These are phyloP conservation scores for Zaprionus inermis DNA, from an alignment of 1,140 invertebrate genomes.

Conservation along the genomic window DNA sequence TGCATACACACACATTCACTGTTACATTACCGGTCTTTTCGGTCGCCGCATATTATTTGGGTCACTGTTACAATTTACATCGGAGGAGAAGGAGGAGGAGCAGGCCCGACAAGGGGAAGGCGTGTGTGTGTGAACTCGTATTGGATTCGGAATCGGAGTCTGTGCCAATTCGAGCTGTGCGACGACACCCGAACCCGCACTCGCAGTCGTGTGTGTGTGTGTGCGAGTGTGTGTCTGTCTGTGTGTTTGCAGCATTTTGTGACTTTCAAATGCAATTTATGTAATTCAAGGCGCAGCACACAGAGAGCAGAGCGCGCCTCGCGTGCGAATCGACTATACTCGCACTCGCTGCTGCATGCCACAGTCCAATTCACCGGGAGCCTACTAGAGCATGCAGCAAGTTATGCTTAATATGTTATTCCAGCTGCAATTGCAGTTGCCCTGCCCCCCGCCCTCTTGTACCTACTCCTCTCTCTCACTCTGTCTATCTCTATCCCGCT, in stretches of 20 bases:
- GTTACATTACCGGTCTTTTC: conserved; percentile 81
- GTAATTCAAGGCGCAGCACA: conserved; percentile 72
- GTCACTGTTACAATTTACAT: conserved; percentile 80
- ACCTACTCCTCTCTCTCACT: background rate
- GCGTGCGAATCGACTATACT: conserved; percentile 69
- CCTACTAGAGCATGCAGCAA: conserved; percentile 71
- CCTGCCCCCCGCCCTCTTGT: background rate
- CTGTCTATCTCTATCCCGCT: background rate
- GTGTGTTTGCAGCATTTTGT: conserved; percentile 23
- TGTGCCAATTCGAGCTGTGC: conserved; percentile 60
- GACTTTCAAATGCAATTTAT: conserved; percentile 80
- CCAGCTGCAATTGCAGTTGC: conserved; percentile 24
- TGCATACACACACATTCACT: conserved; percentile 69
- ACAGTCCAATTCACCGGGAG: conserved; percentile 73
- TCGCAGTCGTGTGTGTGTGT: background rate
- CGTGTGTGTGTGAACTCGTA: no score
- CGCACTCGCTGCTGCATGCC: conserved; percentile 52
- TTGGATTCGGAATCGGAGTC: conserved; percentile 11
- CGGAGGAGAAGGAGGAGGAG: background rate
- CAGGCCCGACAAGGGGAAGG: background rate
- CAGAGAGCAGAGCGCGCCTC: conserved; percentile 13
- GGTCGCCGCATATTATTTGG: conserved; percentile 75
- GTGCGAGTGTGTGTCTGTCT: conserved; percentile 2
- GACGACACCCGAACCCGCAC: conserved; percentile 24
- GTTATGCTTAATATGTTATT: conserved; percentile 65